A percentile compares a stretch with the other conserved stretches of the same genome.
phyloP scores from a whole-genome alignment of 2,888 invertebrate species.

The Sminthurides aquaticus region DNA sequence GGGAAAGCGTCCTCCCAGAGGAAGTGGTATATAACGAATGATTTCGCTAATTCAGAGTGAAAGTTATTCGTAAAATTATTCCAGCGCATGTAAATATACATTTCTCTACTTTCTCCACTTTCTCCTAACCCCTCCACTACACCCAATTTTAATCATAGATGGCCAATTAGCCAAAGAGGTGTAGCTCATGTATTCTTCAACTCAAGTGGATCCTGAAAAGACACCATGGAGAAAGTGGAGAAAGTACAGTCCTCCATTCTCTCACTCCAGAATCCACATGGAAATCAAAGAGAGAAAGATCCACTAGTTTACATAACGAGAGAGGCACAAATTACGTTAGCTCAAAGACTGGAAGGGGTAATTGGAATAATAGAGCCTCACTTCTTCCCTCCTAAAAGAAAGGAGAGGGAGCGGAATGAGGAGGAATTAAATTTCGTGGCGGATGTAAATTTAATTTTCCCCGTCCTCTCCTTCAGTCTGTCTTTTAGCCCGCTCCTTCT shows the following conservation, averaged over 20 bases:
- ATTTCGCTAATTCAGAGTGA: neutral
- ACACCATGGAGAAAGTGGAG: neutral
- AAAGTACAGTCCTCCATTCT: too few species aligned
- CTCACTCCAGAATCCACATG: neutral
- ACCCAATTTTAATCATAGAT: too few species aligned
- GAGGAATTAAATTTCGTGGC: neutral
- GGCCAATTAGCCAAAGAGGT: neutral
- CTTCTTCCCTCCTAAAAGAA: neutral
- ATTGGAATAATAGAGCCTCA: neutral
- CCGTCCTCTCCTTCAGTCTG: too few species aligned
- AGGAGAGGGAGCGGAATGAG: neutral
- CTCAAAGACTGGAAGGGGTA: neutral
- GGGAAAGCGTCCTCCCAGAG: too few species aligned
- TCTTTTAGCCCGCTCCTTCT: too few species aligned
- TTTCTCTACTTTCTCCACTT: too few species aligned
- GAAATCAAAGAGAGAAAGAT: neutral
- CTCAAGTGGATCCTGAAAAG: neutral
- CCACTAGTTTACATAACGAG: neutral
- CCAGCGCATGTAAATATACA: too few species aligned
- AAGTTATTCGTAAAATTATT: too few species aligned
- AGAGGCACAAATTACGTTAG: neutral
- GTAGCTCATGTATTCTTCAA: too few species aligned
- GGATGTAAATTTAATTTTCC: neutral
- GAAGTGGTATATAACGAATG: neutral
- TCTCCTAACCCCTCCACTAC: too few species aligned